These are phyloP conservation scores for Bradysia coprophila DNA, from an alignment of 1,140 invertebrate genomes.

Conservation along the genomic window DNA sequence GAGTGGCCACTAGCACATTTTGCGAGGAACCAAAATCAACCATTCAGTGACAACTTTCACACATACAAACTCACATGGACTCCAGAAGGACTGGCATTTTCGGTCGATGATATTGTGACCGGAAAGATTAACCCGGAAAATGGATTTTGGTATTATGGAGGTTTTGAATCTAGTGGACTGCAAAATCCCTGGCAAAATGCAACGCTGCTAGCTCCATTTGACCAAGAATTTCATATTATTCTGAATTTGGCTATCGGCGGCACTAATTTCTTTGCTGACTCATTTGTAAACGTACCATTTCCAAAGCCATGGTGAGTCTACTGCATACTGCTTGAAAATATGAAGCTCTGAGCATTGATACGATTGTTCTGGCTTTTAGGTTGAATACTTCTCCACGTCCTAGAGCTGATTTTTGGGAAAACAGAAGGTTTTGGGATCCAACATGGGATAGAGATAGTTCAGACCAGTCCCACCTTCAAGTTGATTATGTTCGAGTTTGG, in stretches of 20 bases:
- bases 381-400: not conserved
- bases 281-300: not conserved
- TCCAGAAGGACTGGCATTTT: conserved; percentile 8
- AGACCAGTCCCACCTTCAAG: not conserved
- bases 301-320: too few relatives aligned
- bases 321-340: too few relatives aligned
- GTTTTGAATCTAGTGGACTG: conserved; percentile 10
- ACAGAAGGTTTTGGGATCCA: not conserved
- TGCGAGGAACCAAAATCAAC: conserved; percentile 21
- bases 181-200: conserved; percentile 23
- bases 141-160: conserved; percentile 20
- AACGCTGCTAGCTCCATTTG: conserved; percentile 31
- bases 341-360: too few relatives aligned
- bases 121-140: conserved; percentile 12
- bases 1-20: conserved; percentile 28
- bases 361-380: too few relatives aligned
- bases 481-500: not conserved
- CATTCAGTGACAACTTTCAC: conserved; percentile 5
- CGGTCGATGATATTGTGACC: conserved; percentile 8
- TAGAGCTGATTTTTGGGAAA: conserved; percentile 1
- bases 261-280: not conserved
- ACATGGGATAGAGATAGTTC: conserved; percentile 1
- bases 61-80: conserved; percentile 11
- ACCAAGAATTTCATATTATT: conserved; percentile 22
- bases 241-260: conserved; percentile 1